phyloP scores from a whole-genome alignment of 1,140 invertebrate species.

The Drosophila malerkotliana region DNA sequence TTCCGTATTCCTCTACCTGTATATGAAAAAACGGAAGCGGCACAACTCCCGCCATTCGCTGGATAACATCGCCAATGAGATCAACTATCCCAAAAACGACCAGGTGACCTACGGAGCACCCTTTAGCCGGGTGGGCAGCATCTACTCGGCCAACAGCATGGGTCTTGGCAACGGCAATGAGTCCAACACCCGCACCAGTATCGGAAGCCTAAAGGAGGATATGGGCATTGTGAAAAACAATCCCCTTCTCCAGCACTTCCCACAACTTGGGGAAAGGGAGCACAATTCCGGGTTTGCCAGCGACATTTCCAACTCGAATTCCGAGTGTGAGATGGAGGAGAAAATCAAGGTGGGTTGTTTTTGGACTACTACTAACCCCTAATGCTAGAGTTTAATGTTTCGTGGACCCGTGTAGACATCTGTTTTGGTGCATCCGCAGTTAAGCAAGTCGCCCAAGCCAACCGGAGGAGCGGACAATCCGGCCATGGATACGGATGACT shows the following conservation, averaged over 20 bases:
- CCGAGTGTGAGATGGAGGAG: slow-evolving; percentile 82
- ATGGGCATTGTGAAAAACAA: slow-evolving; percentile 89
- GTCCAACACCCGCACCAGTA: slow-evolving; percentile 57
- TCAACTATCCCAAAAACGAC: slow-evolving; percentile 81
- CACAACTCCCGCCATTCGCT: slow-evolving; percentile 65
- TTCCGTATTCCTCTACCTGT: slow-evolving; percentile 92
- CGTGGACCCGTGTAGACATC: slow-evolving; percentile 85
- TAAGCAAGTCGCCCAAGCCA: slow-evolving; percentile 50
- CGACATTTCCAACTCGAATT: slow-evolving; percentile 83
- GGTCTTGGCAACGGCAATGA: slow-evolving; percentile 59
- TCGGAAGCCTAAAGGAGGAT: slow-evolving; percentile 76
- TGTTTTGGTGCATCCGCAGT: slow-evolving; percentile 88
- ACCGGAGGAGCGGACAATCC: slow-evolving; percentile 30
- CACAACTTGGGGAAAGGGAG: slow-evolving; percentile 84
- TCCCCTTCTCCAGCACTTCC: slow-evolving; percentile 89
- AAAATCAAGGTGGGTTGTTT: slow-evolving; percentile 60
- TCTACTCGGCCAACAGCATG: slow-evolving; percentile 72
- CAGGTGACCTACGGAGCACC: slow-evolving; percentile 78
- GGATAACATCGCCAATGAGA: slow-evolving; percentile 72
- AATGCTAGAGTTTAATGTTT: neutral
- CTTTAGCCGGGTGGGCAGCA: slow-evolving; percentile 71
- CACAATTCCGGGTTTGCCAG: slow-evolving; percentile 84
- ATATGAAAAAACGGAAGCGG: slow-evolving; percentile 86
- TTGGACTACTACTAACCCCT: neutral
- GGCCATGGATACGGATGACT: slow-evolving; percentile 49